Percentiles rank a stretch among this genome's conserved stretches.
Conservation (phyloP, 1,140 invertebrate species). For the Euschistus heros region DNA sequence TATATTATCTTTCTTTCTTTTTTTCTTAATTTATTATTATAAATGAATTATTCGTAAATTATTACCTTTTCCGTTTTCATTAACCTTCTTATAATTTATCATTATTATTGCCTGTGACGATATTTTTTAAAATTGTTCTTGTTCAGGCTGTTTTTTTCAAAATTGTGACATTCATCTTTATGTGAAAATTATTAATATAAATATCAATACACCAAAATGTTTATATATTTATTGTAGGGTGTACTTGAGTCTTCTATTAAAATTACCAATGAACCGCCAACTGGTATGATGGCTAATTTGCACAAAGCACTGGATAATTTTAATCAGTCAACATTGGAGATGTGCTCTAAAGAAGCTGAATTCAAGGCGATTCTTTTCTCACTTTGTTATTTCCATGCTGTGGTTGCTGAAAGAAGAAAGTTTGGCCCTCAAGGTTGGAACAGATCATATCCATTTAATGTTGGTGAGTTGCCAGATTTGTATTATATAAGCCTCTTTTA, state of each 20-base stretch:
- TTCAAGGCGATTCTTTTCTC: slow-evolving; percentile 88
- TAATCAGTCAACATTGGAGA: slow-evolving; percentile 82
- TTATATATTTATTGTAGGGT: slow-evolving; percentile 44
- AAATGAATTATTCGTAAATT: no score
- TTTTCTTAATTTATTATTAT: no score
- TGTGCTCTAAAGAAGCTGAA: slow-evolving; percentile 86
- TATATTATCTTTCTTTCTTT: no score
- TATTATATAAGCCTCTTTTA: background rate
- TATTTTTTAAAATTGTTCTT: no score
- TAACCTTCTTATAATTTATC: no score
- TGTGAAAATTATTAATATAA: no score
- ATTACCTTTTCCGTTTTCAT: no score
- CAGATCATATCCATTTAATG: slow-evolving; percentile 50
- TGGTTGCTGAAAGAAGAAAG: slow-evolving; percentile 81
- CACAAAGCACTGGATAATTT: slow-evolving; percentile 92
- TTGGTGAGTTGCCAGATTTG: slow-evolving; percentile 32
- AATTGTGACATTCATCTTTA: no score
- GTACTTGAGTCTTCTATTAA: slow-evolving; percentile 90
- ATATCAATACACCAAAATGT: no score
- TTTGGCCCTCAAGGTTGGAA: slow-evolving; percentile 96
- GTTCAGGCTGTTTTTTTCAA: no score
- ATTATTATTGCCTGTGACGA: no score
- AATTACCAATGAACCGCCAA: slow-evolving; percentile 92
- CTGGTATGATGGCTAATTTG: slow-evolving; percentile 86
- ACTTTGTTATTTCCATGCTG: slow-evolving; percentile 92